These are phyloP conservation scores for Ligdia adustata DNA, from an alignment of 2,888 invertebrate species.

Conservation along the genomic window DNA sequence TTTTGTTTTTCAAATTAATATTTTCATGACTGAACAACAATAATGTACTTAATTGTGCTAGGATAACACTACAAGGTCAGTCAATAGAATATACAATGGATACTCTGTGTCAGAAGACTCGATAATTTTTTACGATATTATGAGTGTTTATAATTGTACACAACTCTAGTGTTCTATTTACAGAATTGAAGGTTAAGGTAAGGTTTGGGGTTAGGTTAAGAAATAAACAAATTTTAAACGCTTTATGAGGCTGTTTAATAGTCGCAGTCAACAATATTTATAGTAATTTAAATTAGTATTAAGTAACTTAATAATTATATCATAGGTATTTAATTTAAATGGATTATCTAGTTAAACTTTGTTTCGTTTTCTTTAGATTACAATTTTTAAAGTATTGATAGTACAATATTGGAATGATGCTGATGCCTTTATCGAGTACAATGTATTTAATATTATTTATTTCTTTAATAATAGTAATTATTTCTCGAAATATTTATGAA, in stretches of 20 bases:
- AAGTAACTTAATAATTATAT: background rate
- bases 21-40: slow-evolving; percentile 23
- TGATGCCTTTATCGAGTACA: slow-evolving; percentile 60
- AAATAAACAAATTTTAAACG: slow-evolving; percentile 4
- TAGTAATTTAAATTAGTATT: slow-evolving; percentile 1
- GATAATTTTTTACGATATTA: background rate
- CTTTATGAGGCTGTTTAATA: slow-evolving; percentile 20
- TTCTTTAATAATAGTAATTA: too few species aligned
- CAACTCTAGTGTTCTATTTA: slow-evolving; percentile 2
- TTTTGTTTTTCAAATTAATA: slow-evolving; percentile 2
- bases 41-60: slow-evolving; percentile 18
- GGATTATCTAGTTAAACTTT: background rate
- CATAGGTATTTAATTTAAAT: slow-evolving; percentile 8
- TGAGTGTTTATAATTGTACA: background rate
- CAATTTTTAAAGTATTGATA: slow-evolving; percentile 11
- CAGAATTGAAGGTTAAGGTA: background rate
- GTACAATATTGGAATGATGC: slow-evolving; percentile 16
- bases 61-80: slow-evolving; percentile 20
- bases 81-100: slow-evolving; percentile 5
- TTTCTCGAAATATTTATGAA: slow-evolving; percentile 22
- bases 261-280: slow-evolving; percentile 18
- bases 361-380: background rate
- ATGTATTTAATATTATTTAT: too few species aligned
- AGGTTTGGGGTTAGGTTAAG: slow-evolving; percentile 13
- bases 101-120: slow-evolving; percentile 3